phyloP scores from a whole-genome alignment of 2,113 vertebrate genomes.

The Casuarius casuarius region DNA sequence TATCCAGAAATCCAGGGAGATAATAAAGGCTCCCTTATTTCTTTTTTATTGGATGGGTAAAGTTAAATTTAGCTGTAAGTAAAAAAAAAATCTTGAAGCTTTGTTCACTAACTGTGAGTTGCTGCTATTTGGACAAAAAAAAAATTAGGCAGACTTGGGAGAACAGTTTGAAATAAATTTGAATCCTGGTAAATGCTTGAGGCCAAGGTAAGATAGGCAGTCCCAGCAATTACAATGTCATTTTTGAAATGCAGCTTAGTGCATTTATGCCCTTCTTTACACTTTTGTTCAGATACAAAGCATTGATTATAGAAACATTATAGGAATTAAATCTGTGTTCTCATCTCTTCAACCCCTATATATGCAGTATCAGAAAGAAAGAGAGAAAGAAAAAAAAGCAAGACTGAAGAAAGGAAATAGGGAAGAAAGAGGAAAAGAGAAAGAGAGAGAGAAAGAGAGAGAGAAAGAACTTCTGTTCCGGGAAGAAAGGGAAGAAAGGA shows the following conservation, averaged over 20 bases:
- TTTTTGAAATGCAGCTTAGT: slow-evolving; percentile 69
- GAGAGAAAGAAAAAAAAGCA: accelerated
- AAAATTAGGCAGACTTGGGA: slow-evolving; percentile 74
- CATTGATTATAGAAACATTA: slow-evolving; percentile 78
- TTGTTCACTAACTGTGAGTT: slow-evolving; percentile 81
- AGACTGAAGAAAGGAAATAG: accelerated
- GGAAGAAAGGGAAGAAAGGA: accelerated
- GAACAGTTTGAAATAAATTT: slow-evolving; percentile 80
- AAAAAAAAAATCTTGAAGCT: slow-evolving; percentile 76
- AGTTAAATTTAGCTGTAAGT: slow-evolving; percentile 87
- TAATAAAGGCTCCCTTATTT: slow-evolving; percentile 87
- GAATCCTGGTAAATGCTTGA: slow-evolving; percentile 73
- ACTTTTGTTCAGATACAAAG: slow-evolving; percentile 74
- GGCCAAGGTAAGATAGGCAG: slow-evolving; percentile 74
- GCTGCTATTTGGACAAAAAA: slow-evolving; percentile 78
- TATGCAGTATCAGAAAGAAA: not conserved
- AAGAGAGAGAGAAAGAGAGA: accelerated
- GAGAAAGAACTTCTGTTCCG: no score
- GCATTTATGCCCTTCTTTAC: slow-evolving; percentile 71
- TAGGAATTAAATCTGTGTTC: slow-evolving; percentile 69
- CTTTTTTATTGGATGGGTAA: slow-evolving; percentile 88
- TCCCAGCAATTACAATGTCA: slow-evolving; percentile 74
- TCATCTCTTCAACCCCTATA: slow-evolving; percentile 4
- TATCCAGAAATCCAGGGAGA: slow-evolving; percentile 85
- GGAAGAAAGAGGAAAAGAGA: accelerated